Percentiles rank a stretch among this genome's conserved stretches.
These are phyloP conservation scores for Nothobranchius furzeri DNA, from an alignment of 2,113 vertebrate species.

Conservation along the genomic window DNA sequence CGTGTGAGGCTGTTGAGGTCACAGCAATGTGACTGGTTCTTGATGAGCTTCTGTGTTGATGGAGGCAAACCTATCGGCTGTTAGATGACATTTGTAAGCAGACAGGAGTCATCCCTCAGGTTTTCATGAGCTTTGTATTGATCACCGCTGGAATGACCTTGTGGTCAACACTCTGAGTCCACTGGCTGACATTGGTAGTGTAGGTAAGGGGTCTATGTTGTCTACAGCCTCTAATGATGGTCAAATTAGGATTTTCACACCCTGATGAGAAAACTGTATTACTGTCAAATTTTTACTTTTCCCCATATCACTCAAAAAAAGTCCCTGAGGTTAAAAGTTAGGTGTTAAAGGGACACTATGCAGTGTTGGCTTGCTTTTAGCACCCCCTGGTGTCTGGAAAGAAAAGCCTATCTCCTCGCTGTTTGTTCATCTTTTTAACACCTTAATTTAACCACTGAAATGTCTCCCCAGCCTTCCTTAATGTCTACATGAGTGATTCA, in stretches of 20 bases:
- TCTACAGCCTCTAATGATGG: background rate
- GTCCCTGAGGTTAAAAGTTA: no score
- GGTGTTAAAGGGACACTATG: no score
- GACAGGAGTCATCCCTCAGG: constrained; percentile 3
- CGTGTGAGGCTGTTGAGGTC: constrained; percentile 17
- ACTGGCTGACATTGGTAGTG: background rate
- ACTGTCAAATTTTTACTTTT: no score
- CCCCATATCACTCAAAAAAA: no score
- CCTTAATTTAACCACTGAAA: no score
- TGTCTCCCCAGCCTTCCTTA: no score
- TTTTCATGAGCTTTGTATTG: constrained; percentile 16
- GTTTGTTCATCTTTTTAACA: no score
- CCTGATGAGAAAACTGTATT: background rate
- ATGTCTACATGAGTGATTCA: no score
- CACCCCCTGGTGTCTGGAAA: no score
- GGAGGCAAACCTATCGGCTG: constrained; percentile 12
- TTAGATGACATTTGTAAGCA: constrained; percentile 27
- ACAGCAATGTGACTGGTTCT: constrained; percentile 9
- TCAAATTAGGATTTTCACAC: constrained; percentile 5
- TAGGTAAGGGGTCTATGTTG: background rate
- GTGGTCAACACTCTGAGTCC: constrained; percentile 10
- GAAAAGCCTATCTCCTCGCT: no score
- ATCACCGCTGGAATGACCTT: constrained; percentile 17
- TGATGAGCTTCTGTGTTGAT: constrained; percentile 12
- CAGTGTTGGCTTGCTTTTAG: no score